A percentile compares a stretch with the other conserved stretches of the same genome.
phyloP scores from a whole-genome alignment of 2,888 invertebrate species.

The Ophioninae sp. region DNA sequence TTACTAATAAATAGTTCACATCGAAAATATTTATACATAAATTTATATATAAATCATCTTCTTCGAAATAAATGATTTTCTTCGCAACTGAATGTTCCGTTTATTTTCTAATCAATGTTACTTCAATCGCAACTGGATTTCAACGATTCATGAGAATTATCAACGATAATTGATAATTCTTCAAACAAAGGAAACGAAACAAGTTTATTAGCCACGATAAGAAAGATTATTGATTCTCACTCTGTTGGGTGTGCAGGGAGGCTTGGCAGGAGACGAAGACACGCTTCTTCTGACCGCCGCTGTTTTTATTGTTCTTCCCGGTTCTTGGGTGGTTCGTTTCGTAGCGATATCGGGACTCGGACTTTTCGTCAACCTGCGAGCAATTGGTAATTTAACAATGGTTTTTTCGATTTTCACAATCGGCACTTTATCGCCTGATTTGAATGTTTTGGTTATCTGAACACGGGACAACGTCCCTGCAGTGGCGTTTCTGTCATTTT shows the following conservation, averaged over 20 bases:
- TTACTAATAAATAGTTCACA: no score
- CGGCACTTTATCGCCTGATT: conserved; percentile 52
- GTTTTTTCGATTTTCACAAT: conserved; percentile 60
- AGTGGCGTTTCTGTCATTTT: conserved; percentile 23
- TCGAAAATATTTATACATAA: no score
- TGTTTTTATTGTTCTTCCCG: conserved; percentile 49
- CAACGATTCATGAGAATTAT: no score
- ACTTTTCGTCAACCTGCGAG: conserved; percentile 70
- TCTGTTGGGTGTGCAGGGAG: conserved; percentile 65
- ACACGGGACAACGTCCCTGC: conserved; percentile 54
- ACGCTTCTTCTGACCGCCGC: conserved; percentile 64
- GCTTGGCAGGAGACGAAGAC: conserved; percentile 69
- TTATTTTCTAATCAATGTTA: no score
- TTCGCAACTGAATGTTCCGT: no score
- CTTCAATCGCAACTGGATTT: no score
- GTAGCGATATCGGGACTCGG: conserved; percentile 69
- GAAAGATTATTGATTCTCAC: conserved; percentile 61
- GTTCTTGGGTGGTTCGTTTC: conserved; percentile 60
- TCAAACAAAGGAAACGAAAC: no score
- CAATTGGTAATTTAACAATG: conserved; percentile 62
- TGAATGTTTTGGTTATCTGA: conserved; percentile 57
- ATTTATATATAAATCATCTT: no score
- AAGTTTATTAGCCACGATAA: no score
- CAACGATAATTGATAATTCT: no score
- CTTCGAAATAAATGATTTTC: no score